A percentile compares a stretch with the other conserved stretches of the same genome.
Evolutionary conservation across 2,888 invertebrate species (phyloP).

Genomic region (Agrotis ipsilon): DNA sequence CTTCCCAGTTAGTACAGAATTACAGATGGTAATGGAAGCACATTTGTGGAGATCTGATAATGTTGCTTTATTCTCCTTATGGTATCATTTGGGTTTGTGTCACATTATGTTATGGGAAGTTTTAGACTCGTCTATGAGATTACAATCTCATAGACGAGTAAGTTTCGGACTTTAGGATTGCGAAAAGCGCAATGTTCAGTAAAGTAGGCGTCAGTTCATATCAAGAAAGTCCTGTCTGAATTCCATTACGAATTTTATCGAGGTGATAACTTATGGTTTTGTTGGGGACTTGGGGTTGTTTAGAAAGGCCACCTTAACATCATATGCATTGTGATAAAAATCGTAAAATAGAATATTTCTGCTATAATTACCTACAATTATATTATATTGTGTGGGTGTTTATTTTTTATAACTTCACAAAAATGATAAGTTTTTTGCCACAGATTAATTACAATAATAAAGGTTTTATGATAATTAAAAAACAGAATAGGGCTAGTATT

Average conservation of each 20-base stretch:
- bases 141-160: no score
- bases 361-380: not conserved
- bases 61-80: constrained; percentile 42
- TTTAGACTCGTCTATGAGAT: not conserved
- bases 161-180: not conserved
- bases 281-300: no score
- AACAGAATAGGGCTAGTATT: not conserved
- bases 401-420: not conserved
- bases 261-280: no score
- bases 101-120: constrained; percentile 16
- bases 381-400: no score
- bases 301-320: no score
- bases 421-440: not conserved
- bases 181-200: not conserved
- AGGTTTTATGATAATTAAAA: not conserved
- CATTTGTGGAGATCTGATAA: constrained; percentile 57
- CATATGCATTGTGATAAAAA: no score
- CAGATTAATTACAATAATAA: not conserved
- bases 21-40: constrained; percentile 47
- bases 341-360: not conserved
- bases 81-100: constrained; percentile 27
- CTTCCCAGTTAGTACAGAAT: constrained; percentile 52
- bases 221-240: no score
- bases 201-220: no score
- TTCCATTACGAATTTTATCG: no score